Evolutionary conservation across 2,797 vertebrate genomes (phyloP).

Genomic region (Oreonectes daqikongensis): DNA sequence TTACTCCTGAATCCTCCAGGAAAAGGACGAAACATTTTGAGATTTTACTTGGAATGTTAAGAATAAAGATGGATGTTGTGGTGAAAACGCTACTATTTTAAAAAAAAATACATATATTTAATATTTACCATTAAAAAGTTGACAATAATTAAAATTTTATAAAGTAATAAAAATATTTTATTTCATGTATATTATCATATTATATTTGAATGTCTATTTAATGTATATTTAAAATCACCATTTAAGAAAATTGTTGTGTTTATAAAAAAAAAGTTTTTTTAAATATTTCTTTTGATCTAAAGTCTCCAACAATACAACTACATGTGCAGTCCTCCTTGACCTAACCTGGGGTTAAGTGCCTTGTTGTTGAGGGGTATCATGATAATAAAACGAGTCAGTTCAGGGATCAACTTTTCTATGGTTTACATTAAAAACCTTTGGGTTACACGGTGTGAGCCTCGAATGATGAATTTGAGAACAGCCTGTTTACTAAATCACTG

Average conservation of each 20-base stretch:
- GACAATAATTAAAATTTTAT: no score
- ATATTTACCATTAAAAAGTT: no score
- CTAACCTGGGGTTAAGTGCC: slow-evolving; percentile 21
- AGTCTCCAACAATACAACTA: background rate
- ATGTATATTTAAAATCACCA: no score
- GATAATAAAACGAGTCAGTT: background rate
- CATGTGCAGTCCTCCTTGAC: background rate
- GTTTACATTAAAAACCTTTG: background rate
- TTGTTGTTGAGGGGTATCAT: slow-evolving; percentile 7
- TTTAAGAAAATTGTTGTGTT: no score
- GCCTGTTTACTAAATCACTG: background rate
- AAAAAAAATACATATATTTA: no score
- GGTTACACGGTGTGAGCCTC: background rate
- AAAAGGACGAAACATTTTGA: background rate
- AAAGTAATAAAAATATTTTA: no score
- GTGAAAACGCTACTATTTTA: background rate
- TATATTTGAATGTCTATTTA: no score
- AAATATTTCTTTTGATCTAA: no score
- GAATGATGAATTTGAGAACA: background rate
- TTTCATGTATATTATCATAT: no score
- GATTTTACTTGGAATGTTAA: background rate
- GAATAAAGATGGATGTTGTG: background rate
- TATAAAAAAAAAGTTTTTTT: no score
- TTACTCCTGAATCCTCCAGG: slow-evolving; percentile 5
- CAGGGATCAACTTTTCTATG: background rate